A percentile compares a stretch with the other conserved stretches of the same genome.
Conservation (phyloP, 2,888 invertebrate genomes). For the Agrilus biguttatus region DNA sequence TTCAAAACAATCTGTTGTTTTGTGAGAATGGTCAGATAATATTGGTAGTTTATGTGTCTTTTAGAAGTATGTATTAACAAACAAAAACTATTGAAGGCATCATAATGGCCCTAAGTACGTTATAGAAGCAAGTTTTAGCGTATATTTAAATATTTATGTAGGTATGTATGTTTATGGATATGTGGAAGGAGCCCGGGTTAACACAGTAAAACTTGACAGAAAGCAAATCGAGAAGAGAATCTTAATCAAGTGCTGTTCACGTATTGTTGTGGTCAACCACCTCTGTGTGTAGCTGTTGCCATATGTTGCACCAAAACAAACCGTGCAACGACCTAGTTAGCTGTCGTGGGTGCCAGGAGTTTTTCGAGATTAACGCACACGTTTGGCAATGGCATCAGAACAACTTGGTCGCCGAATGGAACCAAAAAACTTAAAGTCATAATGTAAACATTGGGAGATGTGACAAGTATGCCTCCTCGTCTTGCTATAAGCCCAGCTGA, state of each 20-base stretch:
- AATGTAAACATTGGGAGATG: constrained; percentile 13
- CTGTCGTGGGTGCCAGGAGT: no score
- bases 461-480: constrained; percentile 21
- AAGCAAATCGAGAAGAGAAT: constrained; percentile 17
- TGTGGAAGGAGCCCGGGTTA: constrained; percentile 9
- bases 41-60: no score
- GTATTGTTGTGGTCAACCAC: constrained; percentile 28
- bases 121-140: constrained; percentile 7
- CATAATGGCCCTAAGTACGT: no score
- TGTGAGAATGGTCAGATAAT: no score
- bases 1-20: no score
- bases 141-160: not conserved
- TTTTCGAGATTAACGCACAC: no score
- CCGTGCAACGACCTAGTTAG: no score
- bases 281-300: constrained; percentile 22
- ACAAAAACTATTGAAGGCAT: no score
- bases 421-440: not conserved
- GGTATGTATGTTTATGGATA: constrained; percentile 6
- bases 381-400: no score
- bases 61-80: no score
- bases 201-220: constrained; percentile 17
- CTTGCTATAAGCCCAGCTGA: constrained; percentile 24
- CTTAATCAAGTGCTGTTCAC: constrained; percentile 21
- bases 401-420: no score
- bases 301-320: constrained; percentile 15